Percentiles rank a stretch among this genome's conserved stretches.
These are phyloP conservation scores for Teleiodes luculella DNA, from an alignment of 2,888 invertebrate species.

Conservation along the genomic window DNA sequence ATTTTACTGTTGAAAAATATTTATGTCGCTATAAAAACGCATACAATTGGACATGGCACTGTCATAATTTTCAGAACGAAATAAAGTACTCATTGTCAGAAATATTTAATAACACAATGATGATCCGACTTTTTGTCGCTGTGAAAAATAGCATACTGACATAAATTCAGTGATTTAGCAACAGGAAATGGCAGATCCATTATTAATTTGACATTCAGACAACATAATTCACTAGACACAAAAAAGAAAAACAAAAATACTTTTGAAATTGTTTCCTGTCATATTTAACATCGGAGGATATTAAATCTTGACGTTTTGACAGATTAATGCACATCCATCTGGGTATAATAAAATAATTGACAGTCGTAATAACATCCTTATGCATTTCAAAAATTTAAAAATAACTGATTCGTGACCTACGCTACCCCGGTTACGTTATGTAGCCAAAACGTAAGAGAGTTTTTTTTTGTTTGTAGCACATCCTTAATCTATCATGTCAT, in stretches of 20 bases:
- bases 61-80: not conserved
- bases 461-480: too few relatives aligned
- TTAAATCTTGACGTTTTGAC: not conserved
- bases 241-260: not conserved
- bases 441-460: too few relatives aligned
- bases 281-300: not conserved
- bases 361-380: too few relatives aligned
- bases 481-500: too few relatives aligned
- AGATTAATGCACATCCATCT: not conserved
- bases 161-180: not conserved
- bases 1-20: too few relatives aligned
- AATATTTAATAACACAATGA: not conserved
- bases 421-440: too few relatives aligned
- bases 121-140: conserved; percentile 4
- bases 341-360: too few relatives aligned
- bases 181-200: not conserved
- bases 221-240: not conserved
- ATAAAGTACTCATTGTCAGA: not conserved
- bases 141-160: not conserved
- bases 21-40: not conserved
- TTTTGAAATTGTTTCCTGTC: not conserved
- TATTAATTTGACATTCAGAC: not conserved
- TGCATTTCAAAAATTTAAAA: too few relatives aligned
- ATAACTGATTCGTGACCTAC: too few relatives aligned
- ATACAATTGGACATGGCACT: not conserved